Evolutionary conservation across 2,888 invertebrate species (phyloP), one percentile per base, ranked within the genome.

Genomic region (Ectobius pallidus): DNA sequence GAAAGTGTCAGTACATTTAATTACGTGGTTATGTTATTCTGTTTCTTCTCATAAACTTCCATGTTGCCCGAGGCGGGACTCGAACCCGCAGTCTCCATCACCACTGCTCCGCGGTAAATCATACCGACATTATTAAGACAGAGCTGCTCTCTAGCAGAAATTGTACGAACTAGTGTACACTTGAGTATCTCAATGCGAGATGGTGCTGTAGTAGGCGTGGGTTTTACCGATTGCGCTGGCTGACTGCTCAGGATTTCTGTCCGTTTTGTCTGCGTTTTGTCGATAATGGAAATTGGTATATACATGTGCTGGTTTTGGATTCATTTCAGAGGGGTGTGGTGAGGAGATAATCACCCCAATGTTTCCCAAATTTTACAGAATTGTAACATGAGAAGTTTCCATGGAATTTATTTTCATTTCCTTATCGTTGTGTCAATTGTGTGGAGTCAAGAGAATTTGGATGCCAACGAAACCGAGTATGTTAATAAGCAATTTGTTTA

Each of bases 301-400:
- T 32, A 30, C 32, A 30, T 52, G 69, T 69, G 27, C 27, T 25
- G 44, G 30, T 52, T 52, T 6, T 39, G 14, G 18, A 6, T 69
- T 1, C 2, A 6, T 9, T n/a, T 49, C 27, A 46, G 27, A 61
- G 71, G 71, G 71, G 71, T 71, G 71, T 65, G 71, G 71, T 71
- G 65, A 25, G 9, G n/a, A 32, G 4, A 69, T 55, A 42, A 58
- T 58, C 39, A 69, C 20, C 2, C 2, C 30, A 52, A 16, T 32
- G 32, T 22, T 52, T 20, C 30, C 22, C 16, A 69, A 69, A 52
- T 52, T 9, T 11, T 55, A 18, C 20, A 18, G 18, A n/a, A 46
- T 46, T 18, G 30, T 18, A 46, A 30, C 9, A 58, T 58, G 58
- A 30, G 30, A 30, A 30, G n/a, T 25, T n/a, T 58, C 1, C 27